Conservation (phyloP, 2,888 invertebrate genomes). For the Cataglyphis livida region DNA sequence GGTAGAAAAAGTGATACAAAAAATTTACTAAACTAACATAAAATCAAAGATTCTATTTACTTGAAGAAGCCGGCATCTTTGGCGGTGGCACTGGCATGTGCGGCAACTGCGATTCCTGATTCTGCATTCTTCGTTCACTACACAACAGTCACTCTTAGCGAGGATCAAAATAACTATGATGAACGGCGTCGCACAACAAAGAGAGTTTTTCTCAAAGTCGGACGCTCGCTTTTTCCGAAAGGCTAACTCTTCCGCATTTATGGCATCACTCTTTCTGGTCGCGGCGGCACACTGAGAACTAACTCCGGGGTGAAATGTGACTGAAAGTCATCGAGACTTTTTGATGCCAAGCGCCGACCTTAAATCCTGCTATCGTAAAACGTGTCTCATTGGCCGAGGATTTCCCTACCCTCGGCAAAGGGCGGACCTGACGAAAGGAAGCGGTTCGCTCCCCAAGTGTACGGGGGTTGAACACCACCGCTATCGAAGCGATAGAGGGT, state of each 20-base stretch:
- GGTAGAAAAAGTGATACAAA: neutral
- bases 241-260: neutral
- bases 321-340: slow-evolving; percentile 81
- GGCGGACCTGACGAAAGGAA: slow-evolving; percentile 75
- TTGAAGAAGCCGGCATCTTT: slow-evolving; percentile 82
- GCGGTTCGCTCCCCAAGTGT: slow-evolving; percentile 55
- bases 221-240: neutral
- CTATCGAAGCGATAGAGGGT: slow-evolving; percentile 49
- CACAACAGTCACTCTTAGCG: slow-evolving; percentile 1
- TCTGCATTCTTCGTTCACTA: slow-evolving; percentile 73
- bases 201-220: slow-evolving; percentile 35
- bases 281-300: slow-evolving; percentile 37
- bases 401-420: slow-evolving; percentile 77
- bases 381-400: slow-evolving; percentile 75
- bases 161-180: neutral
- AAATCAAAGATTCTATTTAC: slow-evolving; percentile 73
- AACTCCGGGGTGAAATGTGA: slow-evolving; percentile 70
- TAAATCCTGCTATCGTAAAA: slow-evolving; percentile 50
- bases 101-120: slow-evolving; percentile 76
- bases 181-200: slow-evolving; percentile 32
- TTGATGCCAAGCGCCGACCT: slow-evolving; percentile 75
- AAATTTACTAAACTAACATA: neutral
- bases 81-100: slow-evolving; percentile 75
- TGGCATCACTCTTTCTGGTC: slow-evolving; percentile 25
- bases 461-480: slow-evolving; percentile 74